Conservation (phyloP, 2,113 vertebrate genomes). For the Myrmophylax atrothorax region DNA sequence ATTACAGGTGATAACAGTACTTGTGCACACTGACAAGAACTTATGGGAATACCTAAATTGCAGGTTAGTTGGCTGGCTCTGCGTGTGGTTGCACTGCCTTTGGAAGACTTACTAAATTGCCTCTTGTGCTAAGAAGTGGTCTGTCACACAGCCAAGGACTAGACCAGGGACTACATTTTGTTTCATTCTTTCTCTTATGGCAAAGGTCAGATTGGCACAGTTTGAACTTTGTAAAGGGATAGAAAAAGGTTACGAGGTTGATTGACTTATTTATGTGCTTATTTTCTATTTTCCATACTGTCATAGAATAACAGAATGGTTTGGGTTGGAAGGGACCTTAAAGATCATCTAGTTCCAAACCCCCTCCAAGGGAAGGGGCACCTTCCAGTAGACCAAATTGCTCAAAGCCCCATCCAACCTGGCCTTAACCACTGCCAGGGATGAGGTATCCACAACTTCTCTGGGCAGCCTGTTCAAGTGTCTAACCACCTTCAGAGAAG, state of each 20-base stretch:
- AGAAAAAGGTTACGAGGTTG: background rate
- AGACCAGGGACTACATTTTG: background rate
- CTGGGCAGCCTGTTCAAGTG: background rate
- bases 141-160: background rate
- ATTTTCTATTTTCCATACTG: background rate
- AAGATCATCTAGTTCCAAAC: background rate
- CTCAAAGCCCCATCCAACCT: background rate
- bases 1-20: constrained; percentile 1
- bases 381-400: background rate
- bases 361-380: background rate
- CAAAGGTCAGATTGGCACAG: background rate
- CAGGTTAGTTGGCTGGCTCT: background rate
- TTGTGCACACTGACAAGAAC: background rate
- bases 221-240: background rate
- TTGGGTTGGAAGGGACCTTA: background rate
- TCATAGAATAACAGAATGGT: background rate
- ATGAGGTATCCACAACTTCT: background rate
- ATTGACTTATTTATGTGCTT: background rate
- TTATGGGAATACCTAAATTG: background rate
- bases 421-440: background rate
- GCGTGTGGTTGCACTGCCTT: background rate
- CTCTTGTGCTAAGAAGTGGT: background rate
- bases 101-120: background rate
- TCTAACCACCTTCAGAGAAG: background rate
- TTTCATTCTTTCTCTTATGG: background rate